A percentile compares a stretch with the other conserved stretches of the same genome.
These are phyloP conservation scores for Chauna torquata DNA, from an alignment of 2,113 vertebrate species.

Conservation along the genomic window DNA sequence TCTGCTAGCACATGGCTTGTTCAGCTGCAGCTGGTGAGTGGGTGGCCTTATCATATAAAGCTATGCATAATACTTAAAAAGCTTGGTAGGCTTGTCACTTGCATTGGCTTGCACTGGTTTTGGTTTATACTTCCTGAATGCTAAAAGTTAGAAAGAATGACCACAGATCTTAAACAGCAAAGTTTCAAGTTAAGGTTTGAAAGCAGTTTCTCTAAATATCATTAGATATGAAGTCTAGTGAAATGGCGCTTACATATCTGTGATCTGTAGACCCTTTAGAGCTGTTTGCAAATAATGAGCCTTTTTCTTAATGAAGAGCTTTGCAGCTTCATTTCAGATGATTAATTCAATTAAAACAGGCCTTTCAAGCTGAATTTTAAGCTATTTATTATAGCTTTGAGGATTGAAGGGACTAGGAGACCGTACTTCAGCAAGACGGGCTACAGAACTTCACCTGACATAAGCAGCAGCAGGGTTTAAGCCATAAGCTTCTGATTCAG, in stretches of 20 bases:
- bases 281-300: background rate
- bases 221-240: background rate
- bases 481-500: background rate
- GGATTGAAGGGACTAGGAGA: background rate
- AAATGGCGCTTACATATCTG: background rate
- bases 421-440: background rate
- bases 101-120: background rate
- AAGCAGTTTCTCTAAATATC: background rate
- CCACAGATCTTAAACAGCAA: background rate
- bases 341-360: background rate
- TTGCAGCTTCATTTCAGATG: background rate
- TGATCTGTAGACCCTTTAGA: background rate
- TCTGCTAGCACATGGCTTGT: constrained; percentile 28
- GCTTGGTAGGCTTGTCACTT: background rate
- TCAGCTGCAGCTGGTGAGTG: constrained; percentile 62
- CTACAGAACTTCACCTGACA: background rate
- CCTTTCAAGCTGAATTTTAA: background rate
- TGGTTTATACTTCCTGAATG: background rate
- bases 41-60: constrained; percentile 29
- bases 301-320: background rate
- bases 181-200: background rate
- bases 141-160: background rate
- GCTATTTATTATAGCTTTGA: background rate
- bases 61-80: background rate
- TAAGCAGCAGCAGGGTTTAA: background rate